Percentiles rank a stretch among this genome's conserved stretches.
These are phyloP conservation scores for Desmophyllum pertusum DNA, from an alignment of 92 coral and sea anemone species.

Conservation along the genomic window DNA sequence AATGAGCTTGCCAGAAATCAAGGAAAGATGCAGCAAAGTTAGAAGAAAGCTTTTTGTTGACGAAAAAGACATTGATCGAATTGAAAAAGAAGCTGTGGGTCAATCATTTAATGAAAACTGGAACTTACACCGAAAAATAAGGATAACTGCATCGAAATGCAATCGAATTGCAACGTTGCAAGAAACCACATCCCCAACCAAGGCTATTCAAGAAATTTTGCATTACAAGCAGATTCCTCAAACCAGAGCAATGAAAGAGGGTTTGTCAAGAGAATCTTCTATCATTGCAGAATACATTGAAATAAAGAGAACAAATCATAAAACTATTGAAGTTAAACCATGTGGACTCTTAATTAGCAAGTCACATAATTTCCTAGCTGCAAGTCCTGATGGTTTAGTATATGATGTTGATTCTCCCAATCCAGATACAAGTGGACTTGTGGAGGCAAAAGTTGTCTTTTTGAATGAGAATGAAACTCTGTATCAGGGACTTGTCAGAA, in stretches of 20 bases:
- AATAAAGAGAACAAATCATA: neutral
- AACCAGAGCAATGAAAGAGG: conserved; percentile 45
- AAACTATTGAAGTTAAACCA: conserved; percentile 35
- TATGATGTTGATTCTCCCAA: conserved; percentile 24
- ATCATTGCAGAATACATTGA: conserved; percentile 35
- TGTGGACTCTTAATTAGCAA: conserved; percentile 57
- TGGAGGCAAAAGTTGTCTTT: conserved; percentile 33
- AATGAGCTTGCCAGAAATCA: too few species aligned
- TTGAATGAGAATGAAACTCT: conserved; percentile 28
- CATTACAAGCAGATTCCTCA: conserved; percentile 35
- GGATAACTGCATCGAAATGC: conserved; percentile 66
- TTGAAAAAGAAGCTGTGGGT: conserved; percentile 46
- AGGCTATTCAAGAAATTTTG: conserved; percentile 54
- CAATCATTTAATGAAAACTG: too few species aligned
- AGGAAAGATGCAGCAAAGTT: too few species aligned
- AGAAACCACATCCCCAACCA: conserved; percentile 61
- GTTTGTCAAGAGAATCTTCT: conserved; percentile 22
- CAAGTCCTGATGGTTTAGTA: conserved; percentile 63
- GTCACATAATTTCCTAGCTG: conserved; percentile 63
- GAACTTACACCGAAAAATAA: conserved; percentile 44
- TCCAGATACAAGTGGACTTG: conserved; percentile 30
- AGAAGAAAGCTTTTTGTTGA: too few species aligned
- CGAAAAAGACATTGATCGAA: conserved; percentile 14
- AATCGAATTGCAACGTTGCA: conserved; percentile 49
- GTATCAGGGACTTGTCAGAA: conserved; percentile 43